phyloP scores from a whole-genome alignment of 2,888 invertebrate species.

The Drosophila borealis region DNA sequence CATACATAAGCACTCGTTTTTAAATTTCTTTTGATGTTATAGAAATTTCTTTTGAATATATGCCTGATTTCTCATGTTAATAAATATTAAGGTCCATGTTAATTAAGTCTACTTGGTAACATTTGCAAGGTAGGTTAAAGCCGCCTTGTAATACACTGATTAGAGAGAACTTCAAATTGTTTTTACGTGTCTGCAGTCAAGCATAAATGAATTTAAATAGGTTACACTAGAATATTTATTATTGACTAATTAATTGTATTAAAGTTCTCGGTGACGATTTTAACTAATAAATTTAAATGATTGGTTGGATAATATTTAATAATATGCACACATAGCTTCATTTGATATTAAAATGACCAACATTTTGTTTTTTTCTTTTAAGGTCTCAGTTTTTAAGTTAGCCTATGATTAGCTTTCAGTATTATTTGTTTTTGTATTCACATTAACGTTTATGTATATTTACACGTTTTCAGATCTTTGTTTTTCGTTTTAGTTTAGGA shows the following conservation, averaged over 20 bases:
- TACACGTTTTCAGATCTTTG: constrained; percentile 59
- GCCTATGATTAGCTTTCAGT: constrained; percentile 18
- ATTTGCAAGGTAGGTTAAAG: no score
- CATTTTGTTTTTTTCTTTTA: not conserved
- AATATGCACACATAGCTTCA: no score
- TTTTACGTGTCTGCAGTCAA: not conserved
- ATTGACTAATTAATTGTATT: not conserved
- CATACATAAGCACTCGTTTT: no score
- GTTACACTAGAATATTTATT: not conserved
- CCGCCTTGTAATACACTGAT: no score
- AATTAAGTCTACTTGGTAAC: not conserved
- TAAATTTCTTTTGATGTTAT: no score
- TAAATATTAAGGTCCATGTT: not conserved
- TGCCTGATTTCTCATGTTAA: no score
- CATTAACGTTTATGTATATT: constrained; percentile 70
- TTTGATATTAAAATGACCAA: not conserved
- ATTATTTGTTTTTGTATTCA: constrained; percentile 7
- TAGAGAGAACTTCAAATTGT: no score
- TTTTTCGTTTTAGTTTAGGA: constrained; percentile 21
- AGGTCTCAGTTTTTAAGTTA: constrained; percentile 2
- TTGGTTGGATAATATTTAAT: no score
- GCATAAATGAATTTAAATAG: not conserved
- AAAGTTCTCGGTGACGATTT: not conserved
- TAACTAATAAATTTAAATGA: not conserved
- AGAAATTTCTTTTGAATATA: no score